Conservation (phyloP, 2,113 vertebrate species). For the Pterocles orientalis region DNA sequence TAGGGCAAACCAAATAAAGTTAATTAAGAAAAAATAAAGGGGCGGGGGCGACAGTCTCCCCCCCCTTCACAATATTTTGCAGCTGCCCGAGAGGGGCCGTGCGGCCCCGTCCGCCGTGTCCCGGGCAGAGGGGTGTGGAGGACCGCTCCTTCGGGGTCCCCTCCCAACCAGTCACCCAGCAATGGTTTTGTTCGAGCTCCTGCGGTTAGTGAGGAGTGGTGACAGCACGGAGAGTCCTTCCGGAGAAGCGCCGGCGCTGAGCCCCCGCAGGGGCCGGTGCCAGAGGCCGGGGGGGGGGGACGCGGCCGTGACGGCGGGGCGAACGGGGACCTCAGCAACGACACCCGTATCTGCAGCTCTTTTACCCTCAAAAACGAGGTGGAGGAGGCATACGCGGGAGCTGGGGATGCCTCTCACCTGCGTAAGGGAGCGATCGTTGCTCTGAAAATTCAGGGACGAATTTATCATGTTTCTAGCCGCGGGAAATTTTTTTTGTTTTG, state of each 20-base stretch:
- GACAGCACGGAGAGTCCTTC: not conserved
- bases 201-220: not conserved
- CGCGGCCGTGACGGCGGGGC: not conserved
- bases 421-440: not conserved
- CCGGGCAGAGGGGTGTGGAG: not conserved
- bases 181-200: not conserved
- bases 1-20: not conserved
- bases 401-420: not conserved
- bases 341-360: not conserved
- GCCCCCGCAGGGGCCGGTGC: not conserved
- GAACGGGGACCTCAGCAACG: not conserved
- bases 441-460: not conserved
- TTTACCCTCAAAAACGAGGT: not conserved
- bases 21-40: not conserved
- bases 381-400: not conserved
- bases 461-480: not conserved
- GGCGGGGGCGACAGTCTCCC: rapidly evolving
- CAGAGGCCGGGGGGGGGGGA: too few species aligned
- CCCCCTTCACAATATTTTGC: not conserved
- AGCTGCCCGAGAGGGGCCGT: not conserved
- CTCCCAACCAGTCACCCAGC: not conserved
- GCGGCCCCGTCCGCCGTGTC: not conserved
- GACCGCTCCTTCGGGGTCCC: not conserved
- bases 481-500: not conserved
- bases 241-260: not conserved